Evolutionary conservation across 1,140 invertebrate species (phyloP), one percentile per base, ranked within the genome.

Genomic region (Nasonia vitripennis): DNA sequence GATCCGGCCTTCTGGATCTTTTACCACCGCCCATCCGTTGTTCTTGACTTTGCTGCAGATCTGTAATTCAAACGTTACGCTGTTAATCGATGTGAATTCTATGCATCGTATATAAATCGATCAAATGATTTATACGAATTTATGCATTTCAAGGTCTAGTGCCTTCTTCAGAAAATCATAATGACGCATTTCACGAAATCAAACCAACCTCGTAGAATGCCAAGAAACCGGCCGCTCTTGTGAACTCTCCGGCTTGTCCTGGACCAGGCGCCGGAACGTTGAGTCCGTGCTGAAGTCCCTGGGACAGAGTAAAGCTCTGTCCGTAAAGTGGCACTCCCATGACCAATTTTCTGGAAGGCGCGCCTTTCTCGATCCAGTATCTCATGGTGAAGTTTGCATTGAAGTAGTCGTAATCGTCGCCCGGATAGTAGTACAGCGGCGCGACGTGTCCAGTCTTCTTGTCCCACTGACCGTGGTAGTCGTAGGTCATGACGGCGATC

Each of bases 401-500:
- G 89, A 97, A 96, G 45, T 95, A 95, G 55, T 94, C 94, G 89
- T 96, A 96, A 2, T 93, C 91, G 90, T 97, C 96, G 41, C 95
- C 95, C 0, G 95, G 95, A 86, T 96, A 94, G 45, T 94, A 94
- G 86, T 96, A 97, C 91, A 98, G 95, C 0, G 97, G 97, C 3
- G 97, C 95, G 1, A 97, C 94, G 89, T 97, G 97, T 2, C 97
- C 97, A 0, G 97, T 97, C 86, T 95, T 95, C 89, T 96, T 96
- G 89, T 98, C 97, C 97, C 97, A 98, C 88, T 96, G 95, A 0
- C 86, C 86, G 88, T 97, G 97, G 90, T 96, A 97, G 90, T 98
- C 97, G 90, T 98, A 98, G 0, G 96, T 95, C 97, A 98, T 98
- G 0, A 98, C 95, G 17, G 96, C 95, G 86, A 98, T 97, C 96